Conservation (phyloP, 1,140 invertebrate genomes). For the Lucilia cuprina region DNA sequence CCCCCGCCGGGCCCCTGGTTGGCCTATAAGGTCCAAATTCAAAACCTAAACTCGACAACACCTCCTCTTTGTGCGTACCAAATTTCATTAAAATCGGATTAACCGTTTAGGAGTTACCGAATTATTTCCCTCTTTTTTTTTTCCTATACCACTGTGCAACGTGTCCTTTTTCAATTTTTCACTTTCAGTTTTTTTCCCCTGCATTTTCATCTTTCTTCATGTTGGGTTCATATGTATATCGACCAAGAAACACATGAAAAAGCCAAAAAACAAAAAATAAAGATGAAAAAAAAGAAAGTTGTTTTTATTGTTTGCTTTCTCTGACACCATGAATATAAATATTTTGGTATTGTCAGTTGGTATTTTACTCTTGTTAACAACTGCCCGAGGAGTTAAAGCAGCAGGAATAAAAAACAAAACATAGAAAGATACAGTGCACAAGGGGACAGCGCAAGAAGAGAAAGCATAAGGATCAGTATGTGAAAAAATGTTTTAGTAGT, state of each 20-base stretch:
- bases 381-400: neutral
- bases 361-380: slow-evolving; percentile 31
- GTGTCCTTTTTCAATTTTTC: slow-evolving; percentile 34
- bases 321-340: slow-evolving; percentile 32
- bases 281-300: neutral
- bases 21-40: too few relatives aligned
- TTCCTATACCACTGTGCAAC: too few relatives aligned
- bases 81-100: too few relatives aligned
- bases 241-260: neutral
- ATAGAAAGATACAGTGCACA: neutral
- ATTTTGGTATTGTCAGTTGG: slow-evolving; percentile 35
- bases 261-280: neutral
- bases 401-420: neutral
- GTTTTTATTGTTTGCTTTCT: slow-evolving; percentile 31
- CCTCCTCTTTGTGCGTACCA: too few relatives aligned
- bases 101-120: too few relatives aligned
- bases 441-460: neutral
- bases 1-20: too few relatives aligned
- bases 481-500: neutral
- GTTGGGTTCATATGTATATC: neutral
- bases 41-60: too few relatives aligned
- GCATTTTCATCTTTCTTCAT: neutral
- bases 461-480: neutral
- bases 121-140: too few relatives aligned
- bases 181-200: slow-evolving; percentile 13